Base-by-base conservation (phyloP, 2,888 invertebrate genomes). In the Clepsis dumicolana region DNA sequence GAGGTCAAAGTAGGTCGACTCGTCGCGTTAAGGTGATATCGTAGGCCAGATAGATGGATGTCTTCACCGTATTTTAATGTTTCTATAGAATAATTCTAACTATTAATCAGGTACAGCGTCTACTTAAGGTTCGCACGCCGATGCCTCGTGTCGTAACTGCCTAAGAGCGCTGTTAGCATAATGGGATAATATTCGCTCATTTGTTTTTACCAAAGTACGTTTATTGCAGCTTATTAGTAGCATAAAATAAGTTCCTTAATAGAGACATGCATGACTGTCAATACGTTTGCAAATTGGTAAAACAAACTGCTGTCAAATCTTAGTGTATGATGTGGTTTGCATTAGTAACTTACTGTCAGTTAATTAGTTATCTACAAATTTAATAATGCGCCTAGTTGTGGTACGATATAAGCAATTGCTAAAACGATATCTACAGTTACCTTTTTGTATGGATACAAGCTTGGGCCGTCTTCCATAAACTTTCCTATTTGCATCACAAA, bases 31-130 rank as follows among this genome's bases (percentile, higher is more conserved):
- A 84, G 84, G 86, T 85, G 85, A 88, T 87, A 84, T 80, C 76
- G 80, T 88, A 88, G 88, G 83, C 80, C 79, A 78, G 80, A 85
- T 90, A 91, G 89, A 84, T 91, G 79, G 86, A 90, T 91, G 91
- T 93, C 91, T 92, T 89, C 86, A 88, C 82, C 81, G 88, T 90
- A 89, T 86, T 89, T 90, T 88, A 89, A 91, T 89, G 89, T 87
- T 85, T 86, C 83, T 75, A 84, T 90, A 90, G 88, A 83, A 84
- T 90, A 89, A 85, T 70, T 80, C 72, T 76, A 78, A 79, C 78
- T 75, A 73, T 75, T 80, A 79, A 78, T 78, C 72, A 65, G 72
- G 72, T 71, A 70, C 70, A 61, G 38, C 53, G 64, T 67, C 52
- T n/a, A 54, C 14, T 63, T 64, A 64, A 64, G 64, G 63, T 10